Conservation (phyloP, 2,888 invertebrate genomes). For the Cantharis flavilabris region DNA sequence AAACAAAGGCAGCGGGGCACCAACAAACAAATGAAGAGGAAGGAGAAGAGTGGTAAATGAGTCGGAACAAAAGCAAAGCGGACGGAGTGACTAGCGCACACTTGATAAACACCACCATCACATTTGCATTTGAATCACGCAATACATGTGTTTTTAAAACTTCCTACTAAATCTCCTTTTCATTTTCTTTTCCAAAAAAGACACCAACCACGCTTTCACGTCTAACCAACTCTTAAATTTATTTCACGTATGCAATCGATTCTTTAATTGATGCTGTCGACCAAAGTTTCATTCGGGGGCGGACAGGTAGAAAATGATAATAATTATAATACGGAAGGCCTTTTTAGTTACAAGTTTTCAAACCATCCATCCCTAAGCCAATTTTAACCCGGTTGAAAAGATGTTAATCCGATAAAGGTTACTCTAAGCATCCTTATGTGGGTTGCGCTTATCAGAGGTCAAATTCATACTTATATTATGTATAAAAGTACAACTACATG, state of each 20-base stretch:
- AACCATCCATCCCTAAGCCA: no score
- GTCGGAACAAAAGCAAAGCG: slow-evolving; percentile 54
- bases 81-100: slow-evolving; percentile 47
- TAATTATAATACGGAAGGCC: no score
- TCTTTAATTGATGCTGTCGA: background rate
- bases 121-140: slow-evolving; percentile 55
- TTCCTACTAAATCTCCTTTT: slow-evolving; percentile 11
- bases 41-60: slow-evolving; percentile 54
- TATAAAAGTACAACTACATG: no score
- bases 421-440: no score
- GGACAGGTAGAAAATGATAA: background rate
- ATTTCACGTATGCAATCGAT: background rate
- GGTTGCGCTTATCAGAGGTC: no score
- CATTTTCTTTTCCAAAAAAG: background rate
- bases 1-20: slow-evolving; percentile 38
- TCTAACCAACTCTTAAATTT: background rate
- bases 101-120: slow-evolving; percentile 54
- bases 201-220: background rate
- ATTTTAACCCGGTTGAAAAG: no score
- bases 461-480: no score
- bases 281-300: background rate
- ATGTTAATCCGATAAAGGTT: no score
- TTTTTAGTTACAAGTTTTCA: no score
- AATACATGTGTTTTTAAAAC: slow-evolving; percentile 46
- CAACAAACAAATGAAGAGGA: slow-evolving; percentile 54